Conservation (phyloP, 2,888 invertebrate species). For the Tipula unca region DNA sequence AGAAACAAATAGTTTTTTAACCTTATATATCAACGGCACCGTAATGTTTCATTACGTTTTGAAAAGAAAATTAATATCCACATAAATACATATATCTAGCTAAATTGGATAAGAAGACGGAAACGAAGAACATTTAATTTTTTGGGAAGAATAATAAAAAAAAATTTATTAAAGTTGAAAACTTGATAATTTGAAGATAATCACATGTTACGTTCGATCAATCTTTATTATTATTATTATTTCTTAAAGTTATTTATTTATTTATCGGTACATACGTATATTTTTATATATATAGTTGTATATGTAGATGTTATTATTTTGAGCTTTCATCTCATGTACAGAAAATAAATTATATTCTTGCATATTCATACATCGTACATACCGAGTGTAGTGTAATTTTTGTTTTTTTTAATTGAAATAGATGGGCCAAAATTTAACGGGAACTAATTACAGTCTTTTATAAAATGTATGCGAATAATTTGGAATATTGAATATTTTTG, state of each 20-base stretch:
- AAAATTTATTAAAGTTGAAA: background rate
- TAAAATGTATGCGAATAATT: background rate
- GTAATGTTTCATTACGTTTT: background rate
- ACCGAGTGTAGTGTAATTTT: background rate
- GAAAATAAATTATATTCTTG: background rate
- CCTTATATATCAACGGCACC: background rate
- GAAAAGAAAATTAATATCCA: background rate
- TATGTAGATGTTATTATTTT: background rate
- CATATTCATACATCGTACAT: background rate
- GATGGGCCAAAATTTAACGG: background rate
- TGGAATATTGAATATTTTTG: background rate
- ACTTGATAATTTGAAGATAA: background rate
- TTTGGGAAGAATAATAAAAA: background rate
- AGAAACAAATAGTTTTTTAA: conserved; percentile 3
- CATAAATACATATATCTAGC: background rate
- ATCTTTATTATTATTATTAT: background rate
- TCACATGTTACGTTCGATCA: background rate
- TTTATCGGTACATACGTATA: background rate
- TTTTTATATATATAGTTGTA: too few species aligned
- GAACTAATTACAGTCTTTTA: background rate
- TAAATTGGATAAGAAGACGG: background rate
- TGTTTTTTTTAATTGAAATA: background rate
- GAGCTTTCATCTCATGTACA: background rate
- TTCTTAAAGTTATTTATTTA: background rate
- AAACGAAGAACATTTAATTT: background rate